Base-by-base conservation (phyloP, 2,888 invertebrate genomes). In the Nomada lathburiana region DNA sequence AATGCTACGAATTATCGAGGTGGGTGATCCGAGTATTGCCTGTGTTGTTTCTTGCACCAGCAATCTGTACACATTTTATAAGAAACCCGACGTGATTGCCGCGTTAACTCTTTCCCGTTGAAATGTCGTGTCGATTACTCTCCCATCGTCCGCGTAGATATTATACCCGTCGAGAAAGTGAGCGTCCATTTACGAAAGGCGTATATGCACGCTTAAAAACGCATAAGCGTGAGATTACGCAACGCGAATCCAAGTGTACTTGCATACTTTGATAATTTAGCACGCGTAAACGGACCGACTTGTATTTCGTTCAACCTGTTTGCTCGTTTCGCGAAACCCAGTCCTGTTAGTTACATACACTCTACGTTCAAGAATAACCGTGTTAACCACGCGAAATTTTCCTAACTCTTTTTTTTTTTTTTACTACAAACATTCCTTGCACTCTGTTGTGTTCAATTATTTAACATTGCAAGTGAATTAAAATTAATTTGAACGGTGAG, bases 141-240 rank as follows among this genome's bases (percentile, higher is more conserved):
- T 13, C 13, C 23, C 62, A 9, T 36, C 42, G 13, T 23, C 55
- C 47, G 23, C 13, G n/a, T 2, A 36, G 1, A 44, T 57, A 55
- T 55, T 9, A 23, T 16, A 52, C 29, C 13, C 36, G 63, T n/a
- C 75, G 78, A 63, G 78, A 78, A 78, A 78, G 76, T 71, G 64
- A 80, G 67, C 74, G 73, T 71, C 63, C 71, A 62, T 71, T 71
- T 20, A 64, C 76, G 65, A 76, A 55, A 76, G 65, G 65, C 36
- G 47, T 47, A 52, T 26, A n/a, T 53, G 64, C 76, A 65, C 69
- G 65, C 57, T 53, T 59, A 67, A 50, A 68, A 74, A 70, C 73
- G 75, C 67, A 62, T 36, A 67, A 82, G 78, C 71, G 67, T n/a
- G 78, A 20, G 16, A 52, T 80, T 78, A 44, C 57, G 78, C 67